Conservation (phyloP, 2,113 vertebrate species). For the Meles meles region DNA sequence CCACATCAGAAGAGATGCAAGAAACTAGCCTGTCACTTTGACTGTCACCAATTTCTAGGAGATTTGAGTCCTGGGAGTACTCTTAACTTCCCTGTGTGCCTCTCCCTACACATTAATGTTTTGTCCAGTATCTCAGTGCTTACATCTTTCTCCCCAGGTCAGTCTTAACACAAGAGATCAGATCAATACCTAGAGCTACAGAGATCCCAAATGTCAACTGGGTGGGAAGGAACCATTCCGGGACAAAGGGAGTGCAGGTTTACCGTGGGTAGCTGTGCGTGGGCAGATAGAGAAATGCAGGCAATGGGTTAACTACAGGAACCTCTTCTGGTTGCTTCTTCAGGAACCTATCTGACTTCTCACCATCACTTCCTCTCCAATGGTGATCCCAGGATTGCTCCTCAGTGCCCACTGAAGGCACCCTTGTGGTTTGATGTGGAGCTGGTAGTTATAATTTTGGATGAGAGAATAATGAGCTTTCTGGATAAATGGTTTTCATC, state of each 20-base stretch:
- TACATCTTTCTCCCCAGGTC: background rate
- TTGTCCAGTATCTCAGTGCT: background rate
- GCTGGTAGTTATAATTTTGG: background rate
- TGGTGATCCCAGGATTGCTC: background rate
- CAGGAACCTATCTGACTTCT: background rate
- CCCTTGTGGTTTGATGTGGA: background rate
- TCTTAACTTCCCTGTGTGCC: background rate
- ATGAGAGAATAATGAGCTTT: background rate
- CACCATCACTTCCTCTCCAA: background rate
- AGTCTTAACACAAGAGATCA: background rate
- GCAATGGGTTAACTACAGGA: accelerated
- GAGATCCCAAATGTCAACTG: background rate
- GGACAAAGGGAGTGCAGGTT: accelerated
- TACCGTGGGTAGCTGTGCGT: accelerated
- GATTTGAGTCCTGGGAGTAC: background rate
- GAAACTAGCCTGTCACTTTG: background rate
- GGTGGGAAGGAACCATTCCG: background rate
- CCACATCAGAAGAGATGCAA: background rate
- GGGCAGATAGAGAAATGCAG: background rate
- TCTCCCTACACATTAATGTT: background rate
- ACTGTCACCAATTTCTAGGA: background rate
- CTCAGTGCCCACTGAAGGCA: background rate
- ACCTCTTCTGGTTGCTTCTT: background rate
- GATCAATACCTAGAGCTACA: background rate
- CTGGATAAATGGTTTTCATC: background rate